Evolutionary conservation across 2,113 vertebrate genomes (phyloP), one percentile per base, ranked within the genome.

Genomic region (Pelobates fuscus): DNA sequence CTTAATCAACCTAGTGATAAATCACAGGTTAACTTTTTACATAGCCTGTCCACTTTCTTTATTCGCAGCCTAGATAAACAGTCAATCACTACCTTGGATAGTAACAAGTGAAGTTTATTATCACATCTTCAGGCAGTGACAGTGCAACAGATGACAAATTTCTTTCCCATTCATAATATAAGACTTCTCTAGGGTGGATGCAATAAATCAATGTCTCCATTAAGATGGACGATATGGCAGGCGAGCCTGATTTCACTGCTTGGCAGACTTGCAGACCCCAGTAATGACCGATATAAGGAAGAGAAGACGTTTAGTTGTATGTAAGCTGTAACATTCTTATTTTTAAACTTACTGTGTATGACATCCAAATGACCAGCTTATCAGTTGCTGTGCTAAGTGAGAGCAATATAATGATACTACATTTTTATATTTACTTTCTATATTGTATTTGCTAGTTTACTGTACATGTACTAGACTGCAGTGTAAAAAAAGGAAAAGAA

Each of bases 191-290:
- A 59, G 58, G 55, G 64, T 68, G 73, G 65, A 77, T 68, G 73
- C 55, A 68, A 77, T 77, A 77, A 77, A 77, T 77, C 73, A 77
- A 61, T 77, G 73, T 77, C 73, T 68, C 73, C 73, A 77, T 77
- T 77, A 77, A 68, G 67, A 60, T 26, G 54, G 27, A 68, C 55
- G 65, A 77, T 43, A 67, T 68, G 57, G 72, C 44, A 67, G 72
- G 72, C 63, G 67, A 67, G 67, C 65, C 55, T 68, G 64, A 77
- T 77, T 68, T 77, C 55, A 68, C 65, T 26, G 55, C 32, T 26
- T 26, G 46, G 21, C 41, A 52, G 55, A 52, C 25, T 26, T 60
- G 21, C 41, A 52, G 55, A 52, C 25, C 43, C 69, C n/a, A 4
- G 14, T 18, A 49, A 49, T 12, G 44, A 11, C 32, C 5, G 32